These are phyloP conservation scores for Hoplostethus mediterraneus DNA, from an alignment of 2,797 vertebrate species.

Conservation along the genomic window DNA sequence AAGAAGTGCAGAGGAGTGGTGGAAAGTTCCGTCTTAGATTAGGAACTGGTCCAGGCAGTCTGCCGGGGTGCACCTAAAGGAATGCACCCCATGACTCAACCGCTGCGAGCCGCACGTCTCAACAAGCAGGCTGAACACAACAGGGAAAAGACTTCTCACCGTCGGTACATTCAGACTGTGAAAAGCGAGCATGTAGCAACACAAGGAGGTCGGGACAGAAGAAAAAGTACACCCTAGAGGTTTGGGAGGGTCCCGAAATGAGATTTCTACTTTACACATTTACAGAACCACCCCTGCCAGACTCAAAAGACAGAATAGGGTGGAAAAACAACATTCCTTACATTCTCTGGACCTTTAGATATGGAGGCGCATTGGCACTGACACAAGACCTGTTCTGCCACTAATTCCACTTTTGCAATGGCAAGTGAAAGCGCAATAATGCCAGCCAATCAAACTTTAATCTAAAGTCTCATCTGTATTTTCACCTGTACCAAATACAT, in stretches of 20 bases:
- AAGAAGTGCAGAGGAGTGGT: neutral
- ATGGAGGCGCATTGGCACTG: neutral
- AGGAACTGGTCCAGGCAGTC: slow-evolving; percentile 65
- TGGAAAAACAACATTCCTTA: too few relatives aligned
- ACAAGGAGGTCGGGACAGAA: slow-evolving; percentile 4
- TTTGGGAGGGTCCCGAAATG: slow-evolving; percentile 15
- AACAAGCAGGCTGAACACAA: slow-evolving; percentile 27
- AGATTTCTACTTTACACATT: slow-evolving; percentile 13
- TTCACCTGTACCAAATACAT: neutral
- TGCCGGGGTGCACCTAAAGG: slow-evolving; percentile 56
- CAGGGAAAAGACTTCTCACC: slow-evolving; percentile 35
- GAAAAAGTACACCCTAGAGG: slow-evolving; percentile 1
- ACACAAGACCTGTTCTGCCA: neutral
- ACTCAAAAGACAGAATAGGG: neutral
- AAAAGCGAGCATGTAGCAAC: slow-evolving; percentile 35
- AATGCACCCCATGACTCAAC: slow-evolving; percentile 58
- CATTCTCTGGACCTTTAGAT: neutral
- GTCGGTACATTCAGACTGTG: neutral
- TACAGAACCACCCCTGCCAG: slow-evolving; percentile 24
- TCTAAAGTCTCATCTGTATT: neutral
- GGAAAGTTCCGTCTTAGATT: slow-evolving; percentile 6
- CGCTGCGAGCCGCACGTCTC: slow-evolving; percentile 39
- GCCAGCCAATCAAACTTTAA: neutral
- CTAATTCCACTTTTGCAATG: neutral
- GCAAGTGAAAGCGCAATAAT: neutral